Base-by-base conservation (phyloP, 2,888 invertebrate species). In the Zonitis immaculata region DNA sequence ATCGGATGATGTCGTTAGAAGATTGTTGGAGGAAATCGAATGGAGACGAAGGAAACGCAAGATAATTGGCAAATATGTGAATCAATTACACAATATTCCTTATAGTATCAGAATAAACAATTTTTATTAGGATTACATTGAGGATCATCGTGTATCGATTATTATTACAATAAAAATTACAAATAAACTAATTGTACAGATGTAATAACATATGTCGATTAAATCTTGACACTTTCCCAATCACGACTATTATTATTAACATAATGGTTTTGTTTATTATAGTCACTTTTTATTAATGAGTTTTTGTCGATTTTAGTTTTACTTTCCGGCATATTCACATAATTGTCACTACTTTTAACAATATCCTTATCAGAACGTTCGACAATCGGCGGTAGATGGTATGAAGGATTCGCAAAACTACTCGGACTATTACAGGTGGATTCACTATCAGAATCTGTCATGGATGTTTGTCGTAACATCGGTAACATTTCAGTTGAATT, bases 301-400 rank as follows among this genome's bases (percentile, higher is more conserved):
- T 51, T 54, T 26, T 45, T 56, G 7, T 50, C 7, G 51, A 54
- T 61, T 54, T 74, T 72, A 59, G 64, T 74, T 60, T 79, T 79
- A 56, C 79, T 78, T 57, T 78, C 75, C 1, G 79, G 79, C 77
- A 80, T 78, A 61, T 80, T 79, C 1, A 80, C 76, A 59, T 81
- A 81, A 72, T 80, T 80, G 58, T 79, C 79, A 20, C 70, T 70
- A 25, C 22, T 46, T 22, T 74, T 70, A 5, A 69, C 60, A 27
- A 69, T 73, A 54, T 57, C 64, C 44, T 61, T 60, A 12, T 60
- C 51, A 35, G 43, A 32, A 48, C 57, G 51, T 7, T 62, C 56
- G 14, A 51, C 46, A n/a, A 55, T 57, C 18, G 72, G 70, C n/a
- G 71, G 65, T 11, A 71, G 59, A 47, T 69, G 69, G 54, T 76